Evolutionary conservation across 2,888 invertebrate genomes (phyloP), one percentile per base, ranked within the genome.

Genomic region (Himalopsyche anomala): DNA sequence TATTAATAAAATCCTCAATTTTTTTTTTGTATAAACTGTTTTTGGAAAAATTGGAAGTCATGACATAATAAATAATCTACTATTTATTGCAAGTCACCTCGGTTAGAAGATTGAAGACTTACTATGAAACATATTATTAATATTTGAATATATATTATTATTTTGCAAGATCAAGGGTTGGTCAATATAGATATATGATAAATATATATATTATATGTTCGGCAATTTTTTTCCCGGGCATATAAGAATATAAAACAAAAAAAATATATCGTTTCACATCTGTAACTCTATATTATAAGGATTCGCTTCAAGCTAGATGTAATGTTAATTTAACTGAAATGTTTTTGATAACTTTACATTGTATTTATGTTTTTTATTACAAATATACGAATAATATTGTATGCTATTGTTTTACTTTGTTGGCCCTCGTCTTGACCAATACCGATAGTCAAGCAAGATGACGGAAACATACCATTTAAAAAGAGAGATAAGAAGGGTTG

Each of bases 361-460:
- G 74, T 74, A 74, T 74, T 74, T 74, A 74, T 74, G 74, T 74
- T 74, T 74, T 74, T 74, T 74, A 74, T 74, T 74, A 74, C 74
- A 74, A 74, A 74, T 74, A 74, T 74, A 74, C 74, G 74, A 74
- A 74, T 36, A 74, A 74, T 74, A 74, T 74, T 74, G 74, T 74
- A 74, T 74, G 38, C 12, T 12, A 12, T 28, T 74, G 15, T 74
- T 74, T 74, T 74, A 12, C 38, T 38, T 36, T 2, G 28, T 28
- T 28, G 28, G 28, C 28, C 28, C 28, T 28, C 28, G 28, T 28
- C 28, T 28, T 28, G 28, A 28, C 2, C 28, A 28, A 28, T 28
- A 28, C 28, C 28, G 28, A 28, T 28, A 28, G 28, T 28, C 28
- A 28, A 28, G 28, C 28, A 28, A 28, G 28, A 28, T 28, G 28